Conservation (phyloP, 2,113 vertebrate species). For the Takifugu bimaculatus region DNA sequence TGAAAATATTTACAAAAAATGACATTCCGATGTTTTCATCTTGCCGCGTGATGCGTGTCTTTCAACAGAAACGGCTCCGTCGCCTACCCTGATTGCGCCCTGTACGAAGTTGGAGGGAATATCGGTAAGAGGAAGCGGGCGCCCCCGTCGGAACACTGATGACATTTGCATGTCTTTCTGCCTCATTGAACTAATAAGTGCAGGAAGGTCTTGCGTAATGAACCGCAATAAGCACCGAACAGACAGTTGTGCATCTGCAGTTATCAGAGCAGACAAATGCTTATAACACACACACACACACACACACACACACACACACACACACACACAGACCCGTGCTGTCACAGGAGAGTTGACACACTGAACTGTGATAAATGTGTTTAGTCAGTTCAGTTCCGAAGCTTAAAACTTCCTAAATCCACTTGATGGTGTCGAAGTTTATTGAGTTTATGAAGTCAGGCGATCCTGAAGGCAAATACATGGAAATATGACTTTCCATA, state of each 20-base stretch:
- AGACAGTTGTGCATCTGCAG: slow-evolving; percentile 57
- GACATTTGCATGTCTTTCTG: slow-evolving; percentile 62
- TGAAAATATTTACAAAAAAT: too few species aligned
- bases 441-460: too few species aligned
- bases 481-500: not conserved
- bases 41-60: slow-evolving; percentile 1
- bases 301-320: too few species aligned
- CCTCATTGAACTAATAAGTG: slow-evolving; percentile 54
- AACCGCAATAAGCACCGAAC: slow-evolving; percentile 33
- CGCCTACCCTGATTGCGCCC: slow-evolving; percentile 62
- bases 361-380: slow-evolving; percentile 6
- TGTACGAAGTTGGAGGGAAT: slow-evolving; percentile 87
- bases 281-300: slow-evolving; percentile 35
- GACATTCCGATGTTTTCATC: too few species aligned
- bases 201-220: slow-evolving; percentile 44
- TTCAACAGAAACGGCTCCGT: slow-evolving; percentile 70
- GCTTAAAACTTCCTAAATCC: not conserved
- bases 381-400: not conserved
- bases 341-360: slow-evolving; percentile 36
- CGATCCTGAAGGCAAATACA: too few species aligned
- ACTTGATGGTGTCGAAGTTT: too few species aligned
- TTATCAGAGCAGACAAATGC: slow-evolving; percentile 68
- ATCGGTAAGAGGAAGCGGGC: slow-evolving; percentile 74
- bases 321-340: slow-evolving; percentile 30
- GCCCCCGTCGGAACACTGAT: not conserved